Evolutionary conservation across 2,113 vertebrate genomes (phyloP), one percentile per base, ranked within the genome.

Genomic region (Anguilla rostrata): DNA sequence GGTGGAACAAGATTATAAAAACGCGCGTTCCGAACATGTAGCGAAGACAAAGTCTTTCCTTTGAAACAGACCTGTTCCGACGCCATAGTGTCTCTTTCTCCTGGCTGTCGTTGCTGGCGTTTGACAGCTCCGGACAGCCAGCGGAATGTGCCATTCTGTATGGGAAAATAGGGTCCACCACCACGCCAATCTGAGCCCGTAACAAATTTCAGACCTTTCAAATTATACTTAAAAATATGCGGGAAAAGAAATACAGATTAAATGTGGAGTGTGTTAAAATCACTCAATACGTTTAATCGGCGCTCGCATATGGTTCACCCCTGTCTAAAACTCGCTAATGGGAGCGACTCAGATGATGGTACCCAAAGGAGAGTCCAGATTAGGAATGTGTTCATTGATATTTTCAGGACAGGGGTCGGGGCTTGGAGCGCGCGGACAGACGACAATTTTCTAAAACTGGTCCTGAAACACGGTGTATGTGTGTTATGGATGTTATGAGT

Each of bases 71-170:
- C 96, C 96, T 96, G 95, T 43, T 96, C 96, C 0, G 96, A 95
- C 95, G 95, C 96, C 96, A 96, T 96, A 92, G 95, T 95, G 90
- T 90, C 91, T 91, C 94, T 94, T 93, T 93, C 92, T 93, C 91
- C 66, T 82, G 29, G 43, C 22, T 89, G 60, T 66, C 20, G 3
- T 26, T 3, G 5, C 83, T 90, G 85, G 91, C 86, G 82, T 83
- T 78, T 86, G 90, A 91, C 89, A 88, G 90, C 88, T 34, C 0
- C 83, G 85, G 75, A 1, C 88, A 91, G 89, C 87, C 87, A 22
- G 22, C 53, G 78, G 91, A 89, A 66, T 26, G 49, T 88, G 93
- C 95, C 94, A 95, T 71, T 89, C 86, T 1, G 66, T 39, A 9
- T 43, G 7, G 41, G 18, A 39, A 53, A 63, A 41, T 5, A 40